Percentiles rank a stretch among this genome's conserved stretches.
Conservation (phyloP, 2,113 vertebrate species). For the Phylloscopus trochiloides region DNA sequence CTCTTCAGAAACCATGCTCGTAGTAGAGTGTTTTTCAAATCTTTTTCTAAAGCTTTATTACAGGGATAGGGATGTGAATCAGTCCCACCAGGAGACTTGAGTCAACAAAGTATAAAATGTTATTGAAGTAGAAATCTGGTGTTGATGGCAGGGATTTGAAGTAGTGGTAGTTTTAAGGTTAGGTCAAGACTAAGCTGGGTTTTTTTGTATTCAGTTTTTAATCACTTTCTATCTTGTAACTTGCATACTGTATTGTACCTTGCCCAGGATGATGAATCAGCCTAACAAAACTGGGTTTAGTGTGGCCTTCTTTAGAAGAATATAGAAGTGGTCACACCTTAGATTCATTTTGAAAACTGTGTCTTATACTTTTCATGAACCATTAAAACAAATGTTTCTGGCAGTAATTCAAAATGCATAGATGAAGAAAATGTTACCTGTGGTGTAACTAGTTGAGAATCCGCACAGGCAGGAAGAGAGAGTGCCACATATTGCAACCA, state of each 20-base stretch:
- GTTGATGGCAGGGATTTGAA: not conserved
- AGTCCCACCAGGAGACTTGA: not conserved
- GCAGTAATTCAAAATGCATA: not conserved
- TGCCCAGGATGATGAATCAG: not conserved
- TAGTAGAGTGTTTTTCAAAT: rapidly evolving
- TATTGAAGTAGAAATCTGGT: not conserved
- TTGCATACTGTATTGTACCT: not conserved
- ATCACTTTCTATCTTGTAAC: not conserved
- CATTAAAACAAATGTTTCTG: not conserved
- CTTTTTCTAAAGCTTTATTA: not conserved
- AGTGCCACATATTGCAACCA: not conserved
- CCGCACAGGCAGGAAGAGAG: not conserved
- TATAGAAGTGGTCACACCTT: not conserved
- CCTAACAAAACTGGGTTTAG: not conserved
- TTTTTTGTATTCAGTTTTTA: not conserved
- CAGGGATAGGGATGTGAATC: not conserved
- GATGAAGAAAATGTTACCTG: not conserved
- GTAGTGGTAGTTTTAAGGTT: not conserved
- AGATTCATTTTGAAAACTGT: not conserved
- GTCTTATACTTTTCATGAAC: not conserved
- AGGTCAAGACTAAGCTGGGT: not conserved
- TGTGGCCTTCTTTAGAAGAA: not conserved
- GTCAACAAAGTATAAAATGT: not conserved
- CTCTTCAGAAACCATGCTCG: not conserved
- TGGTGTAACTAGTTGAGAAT: not conserved